These are phyloP conservation scores for Caenorhabditis afra DNA, from an alignment of 2,888 invertebrate species.

Conservation along the genomic window DNA sequence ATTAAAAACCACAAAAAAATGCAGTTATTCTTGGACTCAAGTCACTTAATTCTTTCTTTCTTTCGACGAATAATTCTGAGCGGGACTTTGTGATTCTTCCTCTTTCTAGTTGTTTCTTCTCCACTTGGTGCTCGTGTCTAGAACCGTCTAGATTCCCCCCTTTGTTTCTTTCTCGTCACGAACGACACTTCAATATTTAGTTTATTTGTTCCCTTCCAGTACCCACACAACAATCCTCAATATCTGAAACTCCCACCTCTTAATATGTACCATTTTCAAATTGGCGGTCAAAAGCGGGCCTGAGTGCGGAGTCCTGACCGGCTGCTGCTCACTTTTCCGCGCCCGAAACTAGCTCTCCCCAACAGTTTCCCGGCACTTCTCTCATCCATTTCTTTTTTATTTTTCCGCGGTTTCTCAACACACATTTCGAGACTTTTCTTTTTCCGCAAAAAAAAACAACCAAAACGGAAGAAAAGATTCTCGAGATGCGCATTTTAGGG, in stretches of 20 bases:
- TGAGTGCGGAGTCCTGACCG: neutral
- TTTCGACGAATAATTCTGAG: constrained; percentile 39
- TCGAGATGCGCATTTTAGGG: neutral
- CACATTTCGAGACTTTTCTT: neutral
- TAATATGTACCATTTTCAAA: constrained; percentile 44
- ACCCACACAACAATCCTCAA: neutral
- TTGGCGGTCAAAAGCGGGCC: constrained; percentile 15
- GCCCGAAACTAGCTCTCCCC: constrained; percentile 13
- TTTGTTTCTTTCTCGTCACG: neutral
- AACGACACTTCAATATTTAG: constrained; percentile 14
- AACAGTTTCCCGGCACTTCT: constrained; percentile 7
- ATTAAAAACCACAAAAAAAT: constrained; percentile 4
- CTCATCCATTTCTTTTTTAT: constrained; percentile 33
- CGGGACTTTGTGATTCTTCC: constrained; percentile 30
- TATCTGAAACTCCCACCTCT: too few species aligned
- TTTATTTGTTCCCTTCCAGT: constrained; percentile 1
- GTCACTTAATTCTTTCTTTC: constrained; percentile 38
- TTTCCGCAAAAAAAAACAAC: neutral
- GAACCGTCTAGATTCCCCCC: neutral
- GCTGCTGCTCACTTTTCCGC: neutral
- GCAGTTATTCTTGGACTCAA: constrained; percentile 4
- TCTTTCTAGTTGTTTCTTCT: constrained; percentile 8
- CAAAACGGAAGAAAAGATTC: neutral
- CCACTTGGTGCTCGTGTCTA: constrained; percentile 38
- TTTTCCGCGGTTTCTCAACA: constrained; percentile 34